Evolutionary conservation across 1,140 invertebrate genomes (phyloP).

Genomic region (Drosophila melanica): DNA sequence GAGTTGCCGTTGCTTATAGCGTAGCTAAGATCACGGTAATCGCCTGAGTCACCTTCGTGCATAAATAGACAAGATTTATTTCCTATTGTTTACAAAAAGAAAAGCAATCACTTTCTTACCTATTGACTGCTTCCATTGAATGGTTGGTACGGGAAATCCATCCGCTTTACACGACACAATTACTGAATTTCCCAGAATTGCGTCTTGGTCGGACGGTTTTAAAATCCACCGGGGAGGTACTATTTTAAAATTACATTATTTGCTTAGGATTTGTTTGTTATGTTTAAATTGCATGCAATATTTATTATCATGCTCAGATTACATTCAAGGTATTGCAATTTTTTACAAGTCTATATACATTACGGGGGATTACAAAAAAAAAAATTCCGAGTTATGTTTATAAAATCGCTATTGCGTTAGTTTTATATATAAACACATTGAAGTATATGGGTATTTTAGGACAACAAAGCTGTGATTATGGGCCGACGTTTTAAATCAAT

Average conservation of each 20-base stretch:
- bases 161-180: conserved; percentile 90
- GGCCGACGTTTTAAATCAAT: too few relatives aligned
- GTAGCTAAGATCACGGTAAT: conserved; percentile 87
- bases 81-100: too few relatives aligned
- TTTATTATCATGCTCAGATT: background rate
- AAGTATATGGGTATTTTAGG: too few relatives aligned
- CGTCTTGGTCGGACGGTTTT: conserved; percentile 90
- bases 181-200: conserved; percentile 88
- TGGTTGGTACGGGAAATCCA: conserved; percentile 90
- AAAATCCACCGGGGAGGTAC: conserved; percentile 93
- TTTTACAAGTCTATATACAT: background rate
- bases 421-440: too few relatives aligned
- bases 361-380: background rate
- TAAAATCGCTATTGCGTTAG: too few relatives aligned
- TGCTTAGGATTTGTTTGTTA: conserved; percentile 11
- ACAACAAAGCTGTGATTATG: too few relatives aligned
- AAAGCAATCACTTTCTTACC: conserved; percentile 74
- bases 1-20: conserved; percentile 48
- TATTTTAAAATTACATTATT: conserved; percentile 68
- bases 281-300: conserved; percentile 24
- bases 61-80: background rate
- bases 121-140: conserved; percentile 89
- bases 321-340: background rate
- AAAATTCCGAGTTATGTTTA: too few relatives aligned
- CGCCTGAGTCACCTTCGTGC: conserved; percentile 83